Conservation (phyloP, 2,113 vertebrate genomes). For the Oreochromis aureus region DNA sequence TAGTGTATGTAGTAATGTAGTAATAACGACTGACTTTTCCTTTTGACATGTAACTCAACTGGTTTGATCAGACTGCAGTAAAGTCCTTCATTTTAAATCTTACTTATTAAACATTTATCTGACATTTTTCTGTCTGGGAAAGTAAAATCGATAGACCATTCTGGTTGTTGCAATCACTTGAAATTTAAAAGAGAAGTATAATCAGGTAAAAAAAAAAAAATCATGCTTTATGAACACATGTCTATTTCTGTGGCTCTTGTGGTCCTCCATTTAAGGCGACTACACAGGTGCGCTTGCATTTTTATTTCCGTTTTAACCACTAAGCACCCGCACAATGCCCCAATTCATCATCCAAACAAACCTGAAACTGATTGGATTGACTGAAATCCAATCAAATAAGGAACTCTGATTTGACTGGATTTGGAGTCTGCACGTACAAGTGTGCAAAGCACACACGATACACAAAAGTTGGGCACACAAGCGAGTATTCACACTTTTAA, state of each 20-base stretch:
- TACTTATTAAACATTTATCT: not conserved
- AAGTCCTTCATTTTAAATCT: not conserved
- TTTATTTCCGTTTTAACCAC: conserved; percentile 11
- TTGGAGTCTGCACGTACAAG: not conserved
- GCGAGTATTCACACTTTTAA: not conserved
- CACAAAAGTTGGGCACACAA: not conserved
- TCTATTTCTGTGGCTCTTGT: not conserved
- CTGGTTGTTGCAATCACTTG: not conserved
- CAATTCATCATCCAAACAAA: conserved; percentile 21
- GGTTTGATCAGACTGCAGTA: not conserved
- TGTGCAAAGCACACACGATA: not conserved
- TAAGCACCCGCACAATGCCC: not conserved
- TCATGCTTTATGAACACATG: not conserved
- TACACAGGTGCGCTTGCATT: not conserved
- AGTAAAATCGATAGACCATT: not conserved
- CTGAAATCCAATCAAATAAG: conserved; percentile 62
- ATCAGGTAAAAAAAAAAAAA: not conserved
- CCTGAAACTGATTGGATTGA: conserved; percentile 57
- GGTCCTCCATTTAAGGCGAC: not conserved
- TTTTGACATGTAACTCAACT: not conserved
- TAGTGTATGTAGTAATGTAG: not conserved
- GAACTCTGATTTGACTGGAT: conserved; percentile 23
- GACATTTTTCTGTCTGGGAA: not conserved
- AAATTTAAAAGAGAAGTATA: not conserved
- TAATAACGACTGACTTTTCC: not conserved